Evolutionary conservation across 2,888 invertebrate genomes (phyloP).

Genomic region (Leucania comma): DNA sequence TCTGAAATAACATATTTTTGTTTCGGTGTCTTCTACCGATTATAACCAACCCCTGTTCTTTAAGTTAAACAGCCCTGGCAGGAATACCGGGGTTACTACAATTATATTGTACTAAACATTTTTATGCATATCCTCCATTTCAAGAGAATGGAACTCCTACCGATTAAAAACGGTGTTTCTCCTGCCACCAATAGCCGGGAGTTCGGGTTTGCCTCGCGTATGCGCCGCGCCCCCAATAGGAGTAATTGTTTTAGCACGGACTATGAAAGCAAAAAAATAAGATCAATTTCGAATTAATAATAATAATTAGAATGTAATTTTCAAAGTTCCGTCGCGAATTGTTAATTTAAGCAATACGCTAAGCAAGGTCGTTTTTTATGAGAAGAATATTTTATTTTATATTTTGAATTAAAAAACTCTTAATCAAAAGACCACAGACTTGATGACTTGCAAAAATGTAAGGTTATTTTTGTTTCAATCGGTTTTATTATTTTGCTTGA

Average conservation of each 20-base stretch:
- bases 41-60: too few species aligned
- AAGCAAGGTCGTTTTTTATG: slow-evolving; percentile 11
- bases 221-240: not conserved
- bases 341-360: not conserved
- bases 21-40: not conserved
- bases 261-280: slow-evolving; percentile 2
- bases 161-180: not conserved
- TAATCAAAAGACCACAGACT: too few species aligned
- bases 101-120: not conserved
- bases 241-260: slow-evolving; percentile 10
- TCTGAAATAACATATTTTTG: not conserved
- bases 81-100: too few species aligned
- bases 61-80: too few species aligned
- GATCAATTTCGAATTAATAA: not conserved
- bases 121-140: slow-evolving; percentile 7
- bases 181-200: not conserved
- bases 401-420: not conserved
- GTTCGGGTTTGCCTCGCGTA: not conserved
- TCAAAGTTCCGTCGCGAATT: not conserved
- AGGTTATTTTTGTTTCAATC: not conserved
- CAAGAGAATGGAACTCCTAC: slow-evolving; percentile 1
- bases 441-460: not conserved
- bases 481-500: not conserved
- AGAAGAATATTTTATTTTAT: not conserved
- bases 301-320: not conserved